Base-by-base conservation (phyloP, 2,888 invertebrate species). In the Agrilus cyanescens region DNA sequence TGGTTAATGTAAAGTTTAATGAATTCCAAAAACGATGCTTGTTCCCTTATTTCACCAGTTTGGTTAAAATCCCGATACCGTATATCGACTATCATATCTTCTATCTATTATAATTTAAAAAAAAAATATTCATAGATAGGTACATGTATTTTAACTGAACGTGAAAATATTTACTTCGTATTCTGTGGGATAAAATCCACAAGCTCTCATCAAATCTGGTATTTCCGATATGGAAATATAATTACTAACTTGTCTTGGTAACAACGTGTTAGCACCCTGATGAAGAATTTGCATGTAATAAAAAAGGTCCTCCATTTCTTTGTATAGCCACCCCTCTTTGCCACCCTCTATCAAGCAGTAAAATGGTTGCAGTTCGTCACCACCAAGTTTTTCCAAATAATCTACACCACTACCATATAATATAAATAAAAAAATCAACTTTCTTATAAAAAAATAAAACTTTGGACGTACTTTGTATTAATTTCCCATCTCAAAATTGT, bases 211-310 rank as follows among this genome's bases (percentile, higher is more conserved):
- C 13, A 84, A 65, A 61, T 81, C 83, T 0, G 85, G 79, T 36
- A 86, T 65, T 54, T 85, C 82, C 15, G 74, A 70, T 16, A 81
- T 67, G 1, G 75, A 71, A 38, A 85, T 76, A 49, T 62, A 69
- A 40, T 78, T 75, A 13, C 72, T 71, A 32, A 84, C 75, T 4
- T 67, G 63, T 49, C 82, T 67, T 47, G 72, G 71, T 3, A 76
- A 70, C 38, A 76, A 75, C 0, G 78, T 74, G 58, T 80, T 76
- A 38, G 83, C 78, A 4, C 82, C 82, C 57, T 83, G 80, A 52
- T 80, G 75, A 51, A 82, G 62, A 35, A 85, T 78, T 68, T 85
- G 84, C 51, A 82, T 78, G 60, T 83, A 85, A 61, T 81, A 83
- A 65, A 85, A 85, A 46, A 82, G 67, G 57, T 85, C 82, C 51